Evolutionary conservation across 2,797 vertebrate genomes (phyloP).

Genomic region (Clarias platycephalus): DNA sequence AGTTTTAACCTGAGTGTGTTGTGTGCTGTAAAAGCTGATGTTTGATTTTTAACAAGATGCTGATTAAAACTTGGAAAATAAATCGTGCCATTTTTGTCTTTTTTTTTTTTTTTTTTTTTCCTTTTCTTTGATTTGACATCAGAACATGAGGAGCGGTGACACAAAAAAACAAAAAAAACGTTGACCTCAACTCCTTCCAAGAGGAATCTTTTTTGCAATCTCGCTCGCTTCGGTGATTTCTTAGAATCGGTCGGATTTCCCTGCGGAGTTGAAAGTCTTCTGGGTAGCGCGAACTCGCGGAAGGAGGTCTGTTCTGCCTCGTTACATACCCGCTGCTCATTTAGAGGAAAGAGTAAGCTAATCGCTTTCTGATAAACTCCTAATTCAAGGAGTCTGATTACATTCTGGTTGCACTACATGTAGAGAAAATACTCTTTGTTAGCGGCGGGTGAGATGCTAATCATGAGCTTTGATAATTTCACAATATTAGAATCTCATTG

Average conservation of each 20-base stretch:
- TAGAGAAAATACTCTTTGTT: not conserved
- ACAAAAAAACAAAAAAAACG: not conserved
- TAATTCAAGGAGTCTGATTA: conserved; percentile 5
- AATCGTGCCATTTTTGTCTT: not conserved
- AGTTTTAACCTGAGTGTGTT: not conserved
- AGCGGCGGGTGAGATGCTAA: not conserved
- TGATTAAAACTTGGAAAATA: conserved; percentile 19
- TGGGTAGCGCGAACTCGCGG: not conserved
- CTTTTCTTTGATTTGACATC: too few relatives aligned
- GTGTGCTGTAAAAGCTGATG: conserved; percentile 15
- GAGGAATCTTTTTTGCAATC: not conserved
- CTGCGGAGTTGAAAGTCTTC: not conserved
- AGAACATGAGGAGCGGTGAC: not conserved
- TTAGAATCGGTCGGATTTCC: not conserved
- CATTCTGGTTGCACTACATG: not conserved
- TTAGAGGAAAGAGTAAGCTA: not conserved
- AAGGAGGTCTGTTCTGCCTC: not conserved
- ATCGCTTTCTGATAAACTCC: not conserved
- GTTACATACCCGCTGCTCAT: not conserved
- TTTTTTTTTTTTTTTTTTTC: not conserved
- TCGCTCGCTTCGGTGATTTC: conserved; percentile 4
- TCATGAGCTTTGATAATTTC: not conserved
- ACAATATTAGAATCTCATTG: not conserved
- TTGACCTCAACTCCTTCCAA: not conserved
- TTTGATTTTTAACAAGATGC: conserved; percentile 12